Base-by-base conservation (phyloP, 2,797 vertebrate species). In the Meriones psammophilus region DNA sequence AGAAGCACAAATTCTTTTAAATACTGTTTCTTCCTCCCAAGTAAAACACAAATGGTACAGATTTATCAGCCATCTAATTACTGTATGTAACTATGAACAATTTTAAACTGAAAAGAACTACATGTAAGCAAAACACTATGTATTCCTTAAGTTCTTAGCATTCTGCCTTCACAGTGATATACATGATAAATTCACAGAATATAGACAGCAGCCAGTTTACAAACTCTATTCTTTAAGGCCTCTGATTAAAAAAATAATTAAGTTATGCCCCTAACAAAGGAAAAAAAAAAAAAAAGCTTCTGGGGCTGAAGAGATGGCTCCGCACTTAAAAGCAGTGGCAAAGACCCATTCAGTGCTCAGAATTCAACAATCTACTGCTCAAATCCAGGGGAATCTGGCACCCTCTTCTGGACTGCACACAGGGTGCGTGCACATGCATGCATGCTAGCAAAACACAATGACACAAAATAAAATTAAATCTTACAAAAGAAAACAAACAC, bases 11-110 rank as follows among this genome's bases (percentile, higher is more conserved):
- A 78, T 24, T 66, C 42, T 84, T 93, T 50, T 46, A 93, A 93
- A 56, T 91, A 81, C 0, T 46, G 17, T 91, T 79, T 95, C 71
- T 92, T 54, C 13, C 14, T 58, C 74, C 42, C 87, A 84, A 87
- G 93, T 20, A 94, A 97, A 94, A 92, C 12, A 86, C 36, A 91
- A 95, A 93, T 84, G 36, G n/a, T 66, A 91, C 60, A 94, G 79
- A 93, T 80, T 93, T 97, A 54, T 68, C n/a, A 89, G 76, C 71
- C 68, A 92, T 86, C 54, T 91, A 79, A 93, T 68, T 78, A 90
- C 26, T 42, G 33, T 39, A 79, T 60, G n/a, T 39, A 96, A 89
- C 2, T 83, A 8, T 89, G 68, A 95, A 89, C 62, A 93, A 78
- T 14, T 30, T 86, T 69, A 66, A 87, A 20, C 28, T 92, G 8